Conservation (phyloP, 2,113 vertebrate genomes). For the Gracilinanus agilis region DNA sequence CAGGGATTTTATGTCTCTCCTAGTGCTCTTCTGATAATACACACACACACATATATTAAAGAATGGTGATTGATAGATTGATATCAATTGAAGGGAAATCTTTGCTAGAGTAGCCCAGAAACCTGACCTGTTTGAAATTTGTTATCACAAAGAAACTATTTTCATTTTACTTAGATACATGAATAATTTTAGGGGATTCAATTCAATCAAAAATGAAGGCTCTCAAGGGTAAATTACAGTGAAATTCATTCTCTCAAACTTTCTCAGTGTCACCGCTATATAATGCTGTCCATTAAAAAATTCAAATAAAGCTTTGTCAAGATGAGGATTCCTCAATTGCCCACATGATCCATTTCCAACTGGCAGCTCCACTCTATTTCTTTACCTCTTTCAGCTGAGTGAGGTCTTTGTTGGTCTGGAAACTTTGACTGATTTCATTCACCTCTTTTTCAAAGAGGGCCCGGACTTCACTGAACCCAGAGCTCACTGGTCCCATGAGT, state of each 20-base stretch:
- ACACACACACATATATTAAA: too few relatives aligned
- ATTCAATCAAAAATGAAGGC: not conserved
- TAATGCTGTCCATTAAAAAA: not conserved
- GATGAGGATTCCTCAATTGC: not conserved
- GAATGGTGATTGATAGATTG: not conserved
- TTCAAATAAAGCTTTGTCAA: not conserved
- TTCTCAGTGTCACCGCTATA: not conserved
- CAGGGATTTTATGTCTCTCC: not conserved
- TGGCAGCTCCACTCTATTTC: not conserved
- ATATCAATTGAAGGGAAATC: not conserved
- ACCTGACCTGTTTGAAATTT: not conserved
- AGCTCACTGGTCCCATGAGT: slow-evolving; percentile 94
- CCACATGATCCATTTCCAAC: not conserved
- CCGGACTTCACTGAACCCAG: slow-evolving; percentile 90
- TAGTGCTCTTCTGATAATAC: not conserved
- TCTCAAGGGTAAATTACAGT: not conserved
- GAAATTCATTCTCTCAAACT: not conserved
- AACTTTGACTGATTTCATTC: slow-evolving; percentile 86
- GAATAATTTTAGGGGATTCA: not conserved
- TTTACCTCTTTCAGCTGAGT: slow-evolving; percentile 88
- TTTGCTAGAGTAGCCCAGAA: not conserved
- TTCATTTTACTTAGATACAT: not conserved
- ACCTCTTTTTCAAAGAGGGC: slow-evolving; percentile 88
- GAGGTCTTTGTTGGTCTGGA: slow-evolving; percentile 78
- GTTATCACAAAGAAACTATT: not conserved